Evolutionary conservation across 2,113 vertebrate species (phyloP), one percentile per base, ranked within the genome.

Genomic region (Kryptolebias marmoratus): DNA sequence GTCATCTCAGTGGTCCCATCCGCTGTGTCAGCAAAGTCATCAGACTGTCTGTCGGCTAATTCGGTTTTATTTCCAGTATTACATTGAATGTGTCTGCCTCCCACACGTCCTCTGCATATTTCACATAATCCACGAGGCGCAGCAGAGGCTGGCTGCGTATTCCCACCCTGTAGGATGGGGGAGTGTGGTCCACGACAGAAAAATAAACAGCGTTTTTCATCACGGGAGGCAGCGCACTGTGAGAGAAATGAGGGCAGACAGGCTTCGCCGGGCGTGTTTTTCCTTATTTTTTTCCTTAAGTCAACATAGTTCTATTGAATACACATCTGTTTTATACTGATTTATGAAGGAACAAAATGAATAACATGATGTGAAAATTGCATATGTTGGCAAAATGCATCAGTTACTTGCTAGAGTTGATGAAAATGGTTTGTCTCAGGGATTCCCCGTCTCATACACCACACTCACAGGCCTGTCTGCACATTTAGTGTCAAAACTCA

Each of bases 401-500:
- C 53, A 68, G 73, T 85, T 71, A 80, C 83, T 79, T 86, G 64
- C 70, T 73, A 67, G 72, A 58, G 56, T 79, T 84, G 77, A 80
- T 48, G 22, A 58, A 87, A 65, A 73, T 56, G 48, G 44, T 45
- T 92, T 91, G 89, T 83, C 84, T 85, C 22, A 22, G 22, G 22
- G 22, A 22, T 22, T 22, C 22, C 22, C 22, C 22, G 22, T 75
- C 48, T 59, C 36, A 18, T 71, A 74, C 64, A 55, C 52, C 65
- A 56, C 61, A 70, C 16, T 22, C 8, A 0, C 60, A 62, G 36
- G 71, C 61, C 81, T 58, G 55, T 78, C 64, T 59, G 72, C 47
- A 59, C 87, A 81, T 86, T 88, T 81, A 39, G 81, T 60, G 85
- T 89, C 47, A 88, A 85, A 90, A 88, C 81, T 82, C 77, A 90